Evolutionary conservation across 2,888 invertebrate genomes (phyloP).

Genomic region (Meteorus cinctellus): DNA sequence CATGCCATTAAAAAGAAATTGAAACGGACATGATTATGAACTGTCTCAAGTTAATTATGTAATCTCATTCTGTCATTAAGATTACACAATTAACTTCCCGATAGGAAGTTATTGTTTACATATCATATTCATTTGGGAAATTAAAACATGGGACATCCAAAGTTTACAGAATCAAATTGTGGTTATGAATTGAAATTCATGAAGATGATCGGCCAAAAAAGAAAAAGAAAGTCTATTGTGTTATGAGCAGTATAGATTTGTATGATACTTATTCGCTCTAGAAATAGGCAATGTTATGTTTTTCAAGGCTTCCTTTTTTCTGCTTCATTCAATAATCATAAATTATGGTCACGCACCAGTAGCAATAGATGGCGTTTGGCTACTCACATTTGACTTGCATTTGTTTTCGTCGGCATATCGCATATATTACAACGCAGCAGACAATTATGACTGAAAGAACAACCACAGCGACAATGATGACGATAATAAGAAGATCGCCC

Average conservation of each 20-base stretch:
- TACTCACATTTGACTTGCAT: constrained; percentile 88
- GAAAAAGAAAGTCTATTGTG: background rate
- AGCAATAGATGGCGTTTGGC: constrained; percentile 18
- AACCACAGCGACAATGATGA: constrained; percentile 81
- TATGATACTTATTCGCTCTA: background rate
- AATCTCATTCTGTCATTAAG: no score
- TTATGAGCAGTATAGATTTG: background rate
- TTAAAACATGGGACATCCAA: background rate
- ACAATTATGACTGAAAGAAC: constrained; percentile 83
- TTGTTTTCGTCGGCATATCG: constrained; percentile 88
- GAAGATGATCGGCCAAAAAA: background rate
- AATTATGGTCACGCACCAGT: constrained; percentile 24
- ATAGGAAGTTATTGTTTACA: no score
- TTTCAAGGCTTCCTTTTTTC: constrained; percentile 8
- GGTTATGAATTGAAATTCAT: background rate
- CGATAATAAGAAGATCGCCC: constrained; percentile 85
- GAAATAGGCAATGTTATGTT: background rate
- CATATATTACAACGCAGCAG: constrained; percentile 88
- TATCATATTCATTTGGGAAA: background rate
- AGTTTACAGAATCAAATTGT: background rate
- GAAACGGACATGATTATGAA: constrained; percentile 21
- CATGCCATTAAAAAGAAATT: constrained; percentile 30
- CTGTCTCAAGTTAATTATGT: no score
- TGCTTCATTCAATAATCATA: background rate
- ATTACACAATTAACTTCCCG: no score